phyloP scores from a whole-genome alignment of 1,140 invertebrate genomes.

The Sitophilus oryzae region DNA sequence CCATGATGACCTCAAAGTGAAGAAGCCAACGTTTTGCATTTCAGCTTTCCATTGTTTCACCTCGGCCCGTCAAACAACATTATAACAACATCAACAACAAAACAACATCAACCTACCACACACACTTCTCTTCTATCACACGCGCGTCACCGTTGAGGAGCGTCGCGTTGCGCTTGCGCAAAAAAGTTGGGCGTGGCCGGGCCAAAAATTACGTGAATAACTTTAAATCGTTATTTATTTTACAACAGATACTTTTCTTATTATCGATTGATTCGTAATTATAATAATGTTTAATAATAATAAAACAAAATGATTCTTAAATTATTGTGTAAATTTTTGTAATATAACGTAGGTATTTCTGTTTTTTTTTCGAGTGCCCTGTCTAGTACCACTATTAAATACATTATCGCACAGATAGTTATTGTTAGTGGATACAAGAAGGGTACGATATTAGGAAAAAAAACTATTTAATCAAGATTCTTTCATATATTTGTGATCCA shows the following conservation, averaged over 20 bases:
- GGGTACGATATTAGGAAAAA: no score
- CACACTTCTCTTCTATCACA: no score
- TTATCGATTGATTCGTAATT: constrained; percentile 24
- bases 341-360: constrained; percentile 20
- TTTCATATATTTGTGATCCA: background rate
- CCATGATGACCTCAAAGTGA: constrained; percentile 99
- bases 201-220: constrained; percentile 42
- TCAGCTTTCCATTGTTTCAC: constrained; percentile 50
- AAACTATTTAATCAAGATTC: background rate
- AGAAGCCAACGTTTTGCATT: constrained; percentile 48
- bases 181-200: constrained; percentile 38
- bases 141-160: no score
- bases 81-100: constrained; percentile 26
- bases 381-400: constrained; percentile 28
- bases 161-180: constrained; percentile 37
- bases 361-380: constrained; percentile 24
- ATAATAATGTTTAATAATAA: no score
- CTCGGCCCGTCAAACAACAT: constrained; percentile 39
- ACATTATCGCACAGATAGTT: no score
- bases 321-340: constrained; percentile 47
- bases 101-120: constrained; percentile 37
- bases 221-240: constrained; percentile 41
- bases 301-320: no score
- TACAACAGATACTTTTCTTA: constrained; percentile 42
- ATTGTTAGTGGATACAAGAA: no score